These are phyloP conservation scores for Sclerodermus sp. DNA, from an alignment of 2,888 invertebrate genomes.

Conservation along the genomic window DNA sequence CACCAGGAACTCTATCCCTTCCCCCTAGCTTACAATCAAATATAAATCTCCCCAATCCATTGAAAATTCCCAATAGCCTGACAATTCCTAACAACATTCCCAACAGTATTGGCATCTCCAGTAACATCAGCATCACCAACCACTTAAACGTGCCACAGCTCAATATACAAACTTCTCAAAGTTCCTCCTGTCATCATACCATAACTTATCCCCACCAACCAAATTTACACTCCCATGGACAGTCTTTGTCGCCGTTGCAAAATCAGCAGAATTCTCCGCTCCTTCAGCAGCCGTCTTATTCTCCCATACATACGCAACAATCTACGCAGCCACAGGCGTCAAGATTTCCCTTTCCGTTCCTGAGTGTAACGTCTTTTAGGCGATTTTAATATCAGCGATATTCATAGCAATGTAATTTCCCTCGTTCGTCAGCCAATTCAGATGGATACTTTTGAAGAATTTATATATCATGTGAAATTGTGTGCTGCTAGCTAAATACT, in stretches of 20 bases:
- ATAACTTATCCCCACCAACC: constrained; percentile 37
- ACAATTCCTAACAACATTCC: constrained; percentile 43
- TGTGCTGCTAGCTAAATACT: too few relatives aligned
- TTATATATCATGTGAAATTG: neutral
- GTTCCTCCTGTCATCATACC: constrained; percentile 47
- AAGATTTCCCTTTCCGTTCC: constrained; percentile 50
- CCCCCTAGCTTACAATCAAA: constrained; percentile 48
- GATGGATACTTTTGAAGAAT: constrained; percentile 21
- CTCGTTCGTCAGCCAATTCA: constrained; percentile 19
- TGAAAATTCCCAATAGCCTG: constrained; percentile 42
- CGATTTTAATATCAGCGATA: constrained; percentile 40
- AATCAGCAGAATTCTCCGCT: constrained; percentile 40
- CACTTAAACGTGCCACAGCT: constrained; percentile 42
- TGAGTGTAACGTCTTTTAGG: constrained; percentile 49
- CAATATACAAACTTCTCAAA: constrained; percentile 42
- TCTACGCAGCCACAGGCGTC: constrained; percentile 38
- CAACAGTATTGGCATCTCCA: constrained; percentile 40
- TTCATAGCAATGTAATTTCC: constrained; percentile 17
- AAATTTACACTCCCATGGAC: constrained; percentile 41
- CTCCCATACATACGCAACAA: constrained; percentile 31
- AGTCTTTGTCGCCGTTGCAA: constrained; percentile 41
- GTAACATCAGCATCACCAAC: constrained; percentile 38
- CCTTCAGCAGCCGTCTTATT: constrained; percentile 35
- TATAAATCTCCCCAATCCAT: constrained; percentile 45
- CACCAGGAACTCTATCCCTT: constrained; percentile 50